phyloP scores from a whole-genome alignment of 2,113 vertebrate genomes.

The Podilymbus podiceps region DNA sequence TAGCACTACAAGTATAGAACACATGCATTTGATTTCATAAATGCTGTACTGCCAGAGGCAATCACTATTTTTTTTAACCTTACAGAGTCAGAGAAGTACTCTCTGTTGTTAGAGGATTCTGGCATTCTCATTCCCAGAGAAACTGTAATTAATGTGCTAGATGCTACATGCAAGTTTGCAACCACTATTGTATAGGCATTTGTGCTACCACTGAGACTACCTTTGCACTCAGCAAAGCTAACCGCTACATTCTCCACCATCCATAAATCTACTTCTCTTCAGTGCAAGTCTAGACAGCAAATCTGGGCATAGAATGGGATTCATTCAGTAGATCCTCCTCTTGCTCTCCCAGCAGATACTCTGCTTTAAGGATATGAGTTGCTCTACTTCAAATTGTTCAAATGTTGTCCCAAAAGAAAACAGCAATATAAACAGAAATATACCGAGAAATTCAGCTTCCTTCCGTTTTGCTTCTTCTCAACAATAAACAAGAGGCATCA shows the following conservation, averaged over 20 bases:
- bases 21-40: neutral
- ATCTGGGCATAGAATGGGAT: neutral
- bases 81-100: neutral
- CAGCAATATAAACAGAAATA: neutral
- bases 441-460: neutral
- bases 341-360: neutral
- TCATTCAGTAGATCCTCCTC: neutral
- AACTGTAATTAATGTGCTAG: conserved; percentile 10
- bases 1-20: conserved; percentile 2
- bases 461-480: neutral
- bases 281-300: neutral
- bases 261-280: neutral
- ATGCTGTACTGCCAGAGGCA: conserved; percentile 15
- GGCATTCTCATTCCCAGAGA: neutral
- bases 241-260: neutral
- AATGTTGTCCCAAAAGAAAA: neutral
- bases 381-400: neutral
- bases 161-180: neutral
- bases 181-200: neutral
- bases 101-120: neutral
- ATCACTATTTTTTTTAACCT: neutral
- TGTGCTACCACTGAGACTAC: neutral
- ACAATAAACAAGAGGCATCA: conserved; percentile 8
- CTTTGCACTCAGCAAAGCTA: neutral
- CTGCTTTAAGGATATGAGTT: neutral